Evolutionary conservation across 2,888 invertebrate genomes (phyloP), one percentile per base, ranked within the genome.

Genomic region (Allacma fusca): DNA sequence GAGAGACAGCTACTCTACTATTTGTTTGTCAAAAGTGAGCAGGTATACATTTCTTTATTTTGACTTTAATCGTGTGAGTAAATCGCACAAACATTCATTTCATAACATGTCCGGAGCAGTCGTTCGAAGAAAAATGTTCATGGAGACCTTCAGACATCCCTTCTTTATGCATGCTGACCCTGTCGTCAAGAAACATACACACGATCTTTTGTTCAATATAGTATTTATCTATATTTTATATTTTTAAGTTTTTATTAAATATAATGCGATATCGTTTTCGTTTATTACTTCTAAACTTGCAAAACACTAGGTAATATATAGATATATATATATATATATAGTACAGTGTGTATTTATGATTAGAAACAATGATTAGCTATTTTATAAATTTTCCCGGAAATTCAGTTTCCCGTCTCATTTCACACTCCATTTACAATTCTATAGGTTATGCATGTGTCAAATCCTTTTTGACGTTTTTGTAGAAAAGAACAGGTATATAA

Each of bases 311-410:
- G n/a, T n/a, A 34, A 34, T 34, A 34, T 34, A 34, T 34, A 34
- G 5, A 34, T 9, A 34, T 40, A 40, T 40, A 40, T 40, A 40
- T 13, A 9, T 40, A 40, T 13, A 40, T 9, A 9, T 40, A 50
- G 50, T 19, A 50, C 9, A 50, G 2, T 50, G 16, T 13, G 50
- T 13, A 19, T n/a, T n/a, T 50, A 50, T 50, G 50, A 50, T 50
- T 50, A 50, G 50, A 50, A 50, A 50, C 19, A 5, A 50, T 50
- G 50, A 50, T 50, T 50, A 50, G 50, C 16, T 50, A 50, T 50
- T 50, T 50, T 50, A 16, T 50, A 13, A n/a, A 50, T n/a, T 50
- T 50, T 50, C 19, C 2, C 9, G 50, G n/a, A 50, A 50, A 19
- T n/a, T 16, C 50, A 34, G 9, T 34, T 7, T 34, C 34, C 34